A percentile compares a stretch with the other conserved stretches of the same genome.
phyloP scores from a whole-genome alignment of 2,113 vertebrate genomes.

The Takifugu bimaculatus region DNA sequence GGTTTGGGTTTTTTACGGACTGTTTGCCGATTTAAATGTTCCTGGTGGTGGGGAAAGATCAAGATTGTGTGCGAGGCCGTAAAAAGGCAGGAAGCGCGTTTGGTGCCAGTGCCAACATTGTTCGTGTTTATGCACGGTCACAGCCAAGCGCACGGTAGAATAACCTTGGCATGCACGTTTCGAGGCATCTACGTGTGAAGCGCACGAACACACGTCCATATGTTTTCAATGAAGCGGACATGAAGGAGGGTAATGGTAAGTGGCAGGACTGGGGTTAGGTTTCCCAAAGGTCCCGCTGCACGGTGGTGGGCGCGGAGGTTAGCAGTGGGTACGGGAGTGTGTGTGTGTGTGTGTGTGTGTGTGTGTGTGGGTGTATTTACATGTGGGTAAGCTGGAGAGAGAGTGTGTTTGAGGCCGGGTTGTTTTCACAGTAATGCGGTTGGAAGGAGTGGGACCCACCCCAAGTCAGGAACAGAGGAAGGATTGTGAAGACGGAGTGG shows the following conservation, averaged over 20 bases:
- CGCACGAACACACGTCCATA: slow-evolving; percentile 41
- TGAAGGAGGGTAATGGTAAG: slow-evolving; percentile 65
- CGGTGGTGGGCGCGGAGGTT: slow-evolving; percentile 53
- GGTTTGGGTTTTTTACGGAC: slow-evolving; percentile 12
- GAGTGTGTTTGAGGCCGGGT: slow-evolving; percentile 67
- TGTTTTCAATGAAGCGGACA: slow-evolving; percentile 71
- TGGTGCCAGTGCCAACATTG: slow-evolving; percentile 26
- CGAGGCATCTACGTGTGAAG: slow-evolving; percentile 47
- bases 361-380: slow-evolving; percentile 56
- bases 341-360: slow-evolving; percentile 43
- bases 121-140: slow-evolving; percentile 48
- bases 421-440: slow-evolving; percentile 72
- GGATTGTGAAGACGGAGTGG: slow-evolving; percentile 66
- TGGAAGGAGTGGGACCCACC: slow-evolving; percentile 68
- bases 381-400: slow-evolving; percentile 51
- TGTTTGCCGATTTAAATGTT: slow-evolving; percentile 30
- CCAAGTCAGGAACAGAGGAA: slow-evolving; percentile 68
- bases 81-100: slow-evolving; percentile 29
- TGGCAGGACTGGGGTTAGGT: slow-evolving; percentile 67
- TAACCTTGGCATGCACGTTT: slow-evolving; percentile 41
- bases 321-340: slow-evolving; percentile 56
- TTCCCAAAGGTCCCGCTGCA: slow-evolving; percentile 61
- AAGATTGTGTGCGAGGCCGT: slow-evolving; percentile 19
- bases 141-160: slow-evolving; percentile 50
- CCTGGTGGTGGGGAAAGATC: slow-evolving; percentile 35